Evolutionary conservation across 2,797 vertebrate genomes (phyloP).

Genomic region (Hydrolagus colliei): DNA sequence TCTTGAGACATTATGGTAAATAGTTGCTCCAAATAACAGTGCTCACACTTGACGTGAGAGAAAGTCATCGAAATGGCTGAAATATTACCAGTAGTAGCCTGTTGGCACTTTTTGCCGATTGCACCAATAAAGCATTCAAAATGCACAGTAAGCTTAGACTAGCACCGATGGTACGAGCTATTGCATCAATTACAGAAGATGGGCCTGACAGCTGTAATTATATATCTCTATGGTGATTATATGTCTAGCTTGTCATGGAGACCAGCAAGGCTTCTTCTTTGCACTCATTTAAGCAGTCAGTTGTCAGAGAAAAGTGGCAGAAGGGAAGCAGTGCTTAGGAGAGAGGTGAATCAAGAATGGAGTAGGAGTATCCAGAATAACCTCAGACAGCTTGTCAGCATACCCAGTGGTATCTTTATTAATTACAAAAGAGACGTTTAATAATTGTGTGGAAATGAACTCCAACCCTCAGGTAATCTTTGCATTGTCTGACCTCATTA

Average conservation of each 20-base stretch:
- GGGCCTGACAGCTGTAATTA: slow-evolving; percentile 81
- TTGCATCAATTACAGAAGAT: slow-evolving; percentile 73
- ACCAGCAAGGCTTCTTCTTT: slow-evolving; percentile 57
- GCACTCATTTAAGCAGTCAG: slow-evolving; percentile 52
- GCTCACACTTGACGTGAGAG: background rate
- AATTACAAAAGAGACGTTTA: slow-evolving; percentile 16
- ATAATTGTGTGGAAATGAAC: slow-evolving; percentile 14
- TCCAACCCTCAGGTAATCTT: slow-evolving; percentile 24
- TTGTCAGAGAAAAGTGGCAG: slow-evolving; percentile 55
- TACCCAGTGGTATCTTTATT: slow-evolving; percentile 26
- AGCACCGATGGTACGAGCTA: slow-evolving; percentile 60
- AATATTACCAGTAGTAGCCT: background rate
- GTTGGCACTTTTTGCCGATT: slow-evolving; percentile 42
- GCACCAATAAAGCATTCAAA: slow-evolving; percentile 53
- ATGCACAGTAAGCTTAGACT: slow-evolving; percentile 51
- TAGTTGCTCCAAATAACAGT: background rate
- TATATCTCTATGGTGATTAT: slow-evolving; percentile 68
- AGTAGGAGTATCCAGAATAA: slow-evolving; percentile 34
- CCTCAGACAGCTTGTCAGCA: slow-evolving; percentile 14
- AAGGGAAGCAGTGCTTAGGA: slow-evolving; percentile 44
- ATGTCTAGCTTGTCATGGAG: slow-evolving; percentile 57
- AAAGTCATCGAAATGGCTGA: slow-evolving; percentile 7
- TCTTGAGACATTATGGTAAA: background rate
- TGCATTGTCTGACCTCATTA: slow-evolving; percentile 14
- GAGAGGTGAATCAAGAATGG: slow-evolving; percentile 44